A percentile compares a stretch with the other conserved stretches of the same genome.
Conservation (phyloP, 1,140 invertebrate species). For the Acromyrmex charruanus region DNA sequence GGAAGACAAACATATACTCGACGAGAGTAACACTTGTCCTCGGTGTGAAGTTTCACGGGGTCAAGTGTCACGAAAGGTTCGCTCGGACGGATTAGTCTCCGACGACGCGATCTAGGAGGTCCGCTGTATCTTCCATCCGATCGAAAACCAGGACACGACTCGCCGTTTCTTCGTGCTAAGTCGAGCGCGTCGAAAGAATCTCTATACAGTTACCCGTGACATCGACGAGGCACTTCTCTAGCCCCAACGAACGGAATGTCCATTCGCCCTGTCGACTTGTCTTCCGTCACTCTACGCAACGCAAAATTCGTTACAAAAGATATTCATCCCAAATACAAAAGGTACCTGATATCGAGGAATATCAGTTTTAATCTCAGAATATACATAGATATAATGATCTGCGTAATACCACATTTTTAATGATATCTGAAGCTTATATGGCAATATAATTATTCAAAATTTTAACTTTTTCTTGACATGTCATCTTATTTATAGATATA, state of each 20-base stretch:
- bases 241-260: slow-evolving; percentile 47
- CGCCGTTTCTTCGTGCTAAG: slow-evolving; percentile 56
- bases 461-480: not conserved
- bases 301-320: slow-evolving; percentile 19
- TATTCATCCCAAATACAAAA: not conserved
- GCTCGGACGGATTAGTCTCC: slow-evolving; percentile 23
- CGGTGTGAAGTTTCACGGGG: slow-evolving; percentile 38
- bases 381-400: not conserved
- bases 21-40: slow-evolving; percentile 33
- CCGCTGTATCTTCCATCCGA: slow-evolving; percentile 64
- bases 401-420: not conserved
- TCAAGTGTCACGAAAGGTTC: slow-evolving; percentile 26
- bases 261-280: slow-evolving; percentile 15
- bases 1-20: not conserved
- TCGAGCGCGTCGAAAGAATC: slow-evolving; percentile 72
- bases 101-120: slow-evolving; percentile 61
- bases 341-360: not conserved
- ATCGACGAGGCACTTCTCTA: slow-evolving; percentile 23
- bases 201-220: slow-evolving; percentile 65
- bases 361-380: not conserved
- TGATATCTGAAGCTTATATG: not conserved
- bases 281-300: slow-evolving; percentile 15
- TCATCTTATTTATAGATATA: not conserved
- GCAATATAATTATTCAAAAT: not conserved
- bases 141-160: slow-evolving; percentile 60